Evolutionary conservation across 2,888 invertebrate genomes (phyloP).

Genomic region (Odiellus spinosus): DNA sequence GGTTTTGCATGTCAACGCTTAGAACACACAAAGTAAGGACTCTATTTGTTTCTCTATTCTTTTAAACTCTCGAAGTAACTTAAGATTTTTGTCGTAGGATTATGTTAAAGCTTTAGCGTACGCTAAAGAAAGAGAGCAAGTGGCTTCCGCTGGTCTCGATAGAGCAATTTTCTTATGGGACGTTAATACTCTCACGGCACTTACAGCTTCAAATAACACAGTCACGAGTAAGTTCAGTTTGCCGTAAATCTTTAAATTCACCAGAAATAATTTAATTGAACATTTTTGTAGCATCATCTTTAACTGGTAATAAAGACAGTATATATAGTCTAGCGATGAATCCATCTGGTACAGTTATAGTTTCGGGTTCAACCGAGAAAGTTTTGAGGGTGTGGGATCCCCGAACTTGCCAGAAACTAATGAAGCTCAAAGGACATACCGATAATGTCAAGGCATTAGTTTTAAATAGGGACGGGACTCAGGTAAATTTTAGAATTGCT

Average conservation of each 20-base stretch:
- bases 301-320: conserved; percentile 92
- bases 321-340: conserved; percentile 99
- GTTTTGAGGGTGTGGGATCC: conserved; percentile 95
- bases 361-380: conserved; percentile 92
- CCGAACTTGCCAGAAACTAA: conserved; percentile 74
- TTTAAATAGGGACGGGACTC: conserved; percentile 80
- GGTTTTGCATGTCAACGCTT: conserved; percentile 96
- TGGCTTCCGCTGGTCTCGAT: conserved; percentile 90
- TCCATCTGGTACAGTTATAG: conserved; percentile 81
- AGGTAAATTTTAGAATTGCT: too few relatives aligned
- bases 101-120: conserved; percentile 96
- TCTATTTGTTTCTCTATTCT: not conserved
- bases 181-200: conserved; percentile 87
- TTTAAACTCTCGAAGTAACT: too few relatives aligned
- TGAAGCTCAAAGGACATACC: conserved; percentile 90
- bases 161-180: conserved; percentile 97
- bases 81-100: conserved; percentile 38
- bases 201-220: conserved; percentile 96
- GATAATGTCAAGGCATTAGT: conserved; percentile 95
- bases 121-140: conserved; percentile 77
- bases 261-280: not conserved
- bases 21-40: conserved; percentile 63
- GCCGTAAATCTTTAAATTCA: conserved; percentile 1
- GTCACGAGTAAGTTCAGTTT: conserved; percentile 60
- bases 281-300: conserved; percentile 59